A percentile compares a stretch with the other conserved stretches of the same genome.
These are phyloP conservation scores for Noctuana brunneofusca DNA, from an alignment of 2,888 invertebrate species.

Conservation along the genomic window DNA sequence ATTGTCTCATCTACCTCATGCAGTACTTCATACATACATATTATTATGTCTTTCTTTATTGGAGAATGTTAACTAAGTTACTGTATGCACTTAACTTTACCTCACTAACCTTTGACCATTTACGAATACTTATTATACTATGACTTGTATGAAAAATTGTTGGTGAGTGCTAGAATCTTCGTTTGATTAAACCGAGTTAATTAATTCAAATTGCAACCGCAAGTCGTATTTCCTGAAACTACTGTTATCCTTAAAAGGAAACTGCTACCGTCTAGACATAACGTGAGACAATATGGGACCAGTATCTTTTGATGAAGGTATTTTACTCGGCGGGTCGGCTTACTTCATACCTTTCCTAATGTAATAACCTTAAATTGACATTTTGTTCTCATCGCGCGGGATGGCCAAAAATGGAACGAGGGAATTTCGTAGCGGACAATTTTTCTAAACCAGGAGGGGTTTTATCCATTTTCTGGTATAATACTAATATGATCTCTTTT, in stretches of 20 bases:
- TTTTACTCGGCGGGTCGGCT: constrained; percentile 43
- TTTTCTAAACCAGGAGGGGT: not conserved
- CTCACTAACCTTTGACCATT: too few relatives aligned
- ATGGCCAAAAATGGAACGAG: constrained; percentile 27
- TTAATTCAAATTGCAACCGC: too few relatives aligned
- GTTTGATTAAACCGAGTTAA: too few relatives aligned
- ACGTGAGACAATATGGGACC: constrained; percentile 47
- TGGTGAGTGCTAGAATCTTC: too few relatives aligned
- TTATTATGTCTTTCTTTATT: too few relatives aligned
- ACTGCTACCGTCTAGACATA: constrained; percentile 46
- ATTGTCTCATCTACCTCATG: too few relatives aligned
- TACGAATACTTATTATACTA: too few relatives aligned
- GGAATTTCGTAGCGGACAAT: constrained; percentile 23
- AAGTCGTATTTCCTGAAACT: not conserved
- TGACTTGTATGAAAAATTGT: too few relatives aligned
- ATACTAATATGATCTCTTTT: constrained; percentile 35
- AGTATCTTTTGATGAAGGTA: constrained; percentile 46
- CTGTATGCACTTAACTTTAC: too few relatives aligned
- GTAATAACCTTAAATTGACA: constrained; percentile 49
- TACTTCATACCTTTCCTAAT: constrained; percentile 45
- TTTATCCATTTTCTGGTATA: not conserved
- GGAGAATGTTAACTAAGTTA: too few relatives aligned
- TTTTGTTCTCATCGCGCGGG: constrained; percentile 46
- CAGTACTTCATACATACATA: too few relatives aligned
- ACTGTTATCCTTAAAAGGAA: constrained; percentile 36